These are phyloP conservation scores for Orthosia gracilis DNA, from an alignment of 2,888 invertebrate genomes.

Conservation along the genomic window DNA sequence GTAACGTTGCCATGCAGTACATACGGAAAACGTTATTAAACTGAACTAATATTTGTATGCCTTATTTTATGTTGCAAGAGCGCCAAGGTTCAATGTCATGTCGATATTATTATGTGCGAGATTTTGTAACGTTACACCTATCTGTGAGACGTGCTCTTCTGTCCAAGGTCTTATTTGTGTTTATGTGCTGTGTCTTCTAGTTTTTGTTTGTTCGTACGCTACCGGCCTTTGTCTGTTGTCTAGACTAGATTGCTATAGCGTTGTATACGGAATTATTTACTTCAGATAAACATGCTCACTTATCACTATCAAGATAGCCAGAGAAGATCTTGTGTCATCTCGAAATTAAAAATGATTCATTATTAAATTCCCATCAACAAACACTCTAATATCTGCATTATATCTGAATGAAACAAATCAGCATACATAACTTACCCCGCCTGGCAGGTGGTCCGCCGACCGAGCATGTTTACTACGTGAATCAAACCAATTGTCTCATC, in stretches of 20 bases:
- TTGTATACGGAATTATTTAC: conserved; percentile 27
- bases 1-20: conserved; percentile 64
- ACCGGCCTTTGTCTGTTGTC: conserved; percentile 41
- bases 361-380: conserved; percentile 37
- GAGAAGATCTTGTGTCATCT: conserved; percentile 8
- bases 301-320: conserved; percentile 9
- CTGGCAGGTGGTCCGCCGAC: conserved; percentile 17
- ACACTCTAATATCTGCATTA: conserved; percentile 35
- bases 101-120: conserved; percentile 59
- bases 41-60: conserved; percentile 49
- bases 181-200: conserved; percentile 51
- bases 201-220: conserved; percentile 52
- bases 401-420: conserved; percentile 55
- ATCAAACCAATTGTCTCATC: conserved; percentile 54
- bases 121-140: conserved; percentile 66
- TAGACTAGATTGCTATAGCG: conserved; percentile 35
- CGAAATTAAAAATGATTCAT: conserved; percentile 20
- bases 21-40: conserved; percentile 63
- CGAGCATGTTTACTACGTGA: conserved; percentile 53
- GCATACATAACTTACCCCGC: conserved; percentile 36
- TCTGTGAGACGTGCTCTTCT: conserved; percentile 49
- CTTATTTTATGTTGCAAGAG: conserved; percentile 56
- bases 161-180: conserved; percentile 51
- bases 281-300: conserved; percentile 40
- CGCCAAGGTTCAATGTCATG: conserved; percentile 65